Evolutionary conservation across 2,113 vertebrate species (phyloP), one percentile per base, ranked within the genome.

Genomic region (Calyptomena viridis): DNA sequence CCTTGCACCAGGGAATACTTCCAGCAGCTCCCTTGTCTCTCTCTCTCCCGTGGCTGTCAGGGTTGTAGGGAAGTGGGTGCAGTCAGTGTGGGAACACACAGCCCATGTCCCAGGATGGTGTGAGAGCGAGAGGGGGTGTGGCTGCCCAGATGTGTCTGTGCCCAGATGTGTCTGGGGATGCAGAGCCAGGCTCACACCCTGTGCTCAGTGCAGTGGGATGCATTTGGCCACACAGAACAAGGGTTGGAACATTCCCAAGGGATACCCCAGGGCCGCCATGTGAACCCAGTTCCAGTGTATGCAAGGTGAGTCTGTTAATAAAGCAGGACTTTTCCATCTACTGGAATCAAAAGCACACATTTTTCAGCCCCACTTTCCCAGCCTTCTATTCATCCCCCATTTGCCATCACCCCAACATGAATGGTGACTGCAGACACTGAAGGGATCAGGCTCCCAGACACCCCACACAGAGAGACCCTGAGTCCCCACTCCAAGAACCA

Each of bases 81-180:
- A 49, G 72, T 7, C 1, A 2, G 50, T 1, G 6, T 0, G 4
- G 33, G 58, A 18, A 19, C 0, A 10, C 28, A 8, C 49, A 39
- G 40, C 55, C 55, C 5, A 0, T 3, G 64, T 60, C 69, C 80
- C 2, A 0, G 5, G 42, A 0, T 22, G 39, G 39, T 22, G 5
- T 7, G 47, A 13, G 67, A 72, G 76, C 1, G 1, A 31, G 46
- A 8, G 14, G 1, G 33, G 31, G 7, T 19, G 40, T 3, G 30
- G 44, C 30, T 49, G 76, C 58, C 72, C 71, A 66, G 49, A 33
- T 69, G 44, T 68, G 81, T 11, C 37, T 11, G 3, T 14, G 18
- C 18, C 60, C 72, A 21, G 46, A 8, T 33, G 53, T 21, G 55
- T 9, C 25, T 2, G 44, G 74, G 37, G 33, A 5, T 3, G 19